A percentile compares a stretch with the other conserved stretches of the same genome.
These are phyloP conservation scores for Corydoras sp. DNA, from an alignment of 2,113 vertebrate genomes.

Conservation along the genomic window DNA sequence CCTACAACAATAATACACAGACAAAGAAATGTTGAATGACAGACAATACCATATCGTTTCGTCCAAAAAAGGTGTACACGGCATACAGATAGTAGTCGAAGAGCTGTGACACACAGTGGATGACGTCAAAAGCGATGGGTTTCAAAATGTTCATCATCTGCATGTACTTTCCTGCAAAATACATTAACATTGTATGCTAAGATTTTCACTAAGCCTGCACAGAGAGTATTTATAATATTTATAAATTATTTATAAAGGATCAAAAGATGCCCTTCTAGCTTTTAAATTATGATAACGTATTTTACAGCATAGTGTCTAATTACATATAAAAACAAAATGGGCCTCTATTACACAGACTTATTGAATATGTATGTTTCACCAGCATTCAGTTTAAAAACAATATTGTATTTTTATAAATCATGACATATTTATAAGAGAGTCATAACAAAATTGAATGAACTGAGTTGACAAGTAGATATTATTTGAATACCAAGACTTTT, in stretches of 20 bases:
- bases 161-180: constrained; percentile 87
- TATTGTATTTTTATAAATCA: background rate
- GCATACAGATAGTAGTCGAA: constrained; percentile 98
- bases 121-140: constrained; percentile 96
- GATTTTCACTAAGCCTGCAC: background rate
- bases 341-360: background rate
- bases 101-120: constrained; percentile 96
- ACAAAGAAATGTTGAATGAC: background rate
- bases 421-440: background rate
- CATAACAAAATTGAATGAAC: background rate
- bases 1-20: background rate
- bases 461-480: too few species aligned
- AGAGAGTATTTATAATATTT: background rate
- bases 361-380: too few species aligned
- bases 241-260: background rate
- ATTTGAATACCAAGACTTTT: too few species aligned
- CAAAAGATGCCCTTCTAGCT: background rate
- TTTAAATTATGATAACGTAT: background rate
- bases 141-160: constrained; percentile 99
- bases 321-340: background rate
- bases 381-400: too few species aligned
- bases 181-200: background rate
- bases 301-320: background rate
- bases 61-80: constrained; percentile 94
- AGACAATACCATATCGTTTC: constrained; percentile 86